Evolutionary conservation across 2,797 vertebrate species (phyloP), one percentile per base, ranked within the genome.

Genomic region (Sebastes minor): DNA sequence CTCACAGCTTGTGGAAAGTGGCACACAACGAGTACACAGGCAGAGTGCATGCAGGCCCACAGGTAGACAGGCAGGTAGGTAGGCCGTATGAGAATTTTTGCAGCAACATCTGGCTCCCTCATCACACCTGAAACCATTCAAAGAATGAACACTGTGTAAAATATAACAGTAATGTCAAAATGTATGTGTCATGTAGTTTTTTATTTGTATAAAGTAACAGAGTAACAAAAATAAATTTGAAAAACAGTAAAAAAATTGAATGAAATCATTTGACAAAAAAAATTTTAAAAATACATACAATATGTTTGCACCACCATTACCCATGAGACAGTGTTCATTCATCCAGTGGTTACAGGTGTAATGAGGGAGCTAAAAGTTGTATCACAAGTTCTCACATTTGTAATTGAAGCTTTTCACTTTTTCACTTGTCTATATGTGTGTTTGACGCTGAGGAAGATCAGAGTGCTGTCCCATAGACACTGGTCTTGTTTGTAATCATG

Each of bases 281-380:
- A 2, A 1, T 1, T 5, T 0, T 0, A 11, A 12, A 1, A 6
- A 33, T 33, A 20, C 28, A 53, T 14, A n/a, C 30, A 4, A 33
- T 33, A 68, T 23, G n/a, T 69, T 69, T 55, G n/a, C 32, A 35
- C 14, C 22, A 38, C 28, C 13, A 33, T 62, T 55, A 38, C 33
- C 23, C 10, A 60, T 61, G 18, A 71, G 32, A 27, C 13, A 13
- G 12, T n/a, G 53, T 59, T 28, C 55, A 60, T 49, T 57, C 4
- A 32, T 23, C 2, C 1, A 42, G 49, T 46, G 7, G 22, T 30
- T 46, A 71, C 20, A 23, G 28, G 25, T 75, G 25, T 57, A 23
- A 56, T 6, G 8, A 59, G 5, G 10, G 14, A 46, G 53, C n/a
- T n/a, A 60, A 30, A 66, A 11, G 13, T 46, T 42, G 52, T 2